Base-by-base conservation (phyloP, 1,140 invertebrate genomes). In the Matsumurasca onukii region DNA sequence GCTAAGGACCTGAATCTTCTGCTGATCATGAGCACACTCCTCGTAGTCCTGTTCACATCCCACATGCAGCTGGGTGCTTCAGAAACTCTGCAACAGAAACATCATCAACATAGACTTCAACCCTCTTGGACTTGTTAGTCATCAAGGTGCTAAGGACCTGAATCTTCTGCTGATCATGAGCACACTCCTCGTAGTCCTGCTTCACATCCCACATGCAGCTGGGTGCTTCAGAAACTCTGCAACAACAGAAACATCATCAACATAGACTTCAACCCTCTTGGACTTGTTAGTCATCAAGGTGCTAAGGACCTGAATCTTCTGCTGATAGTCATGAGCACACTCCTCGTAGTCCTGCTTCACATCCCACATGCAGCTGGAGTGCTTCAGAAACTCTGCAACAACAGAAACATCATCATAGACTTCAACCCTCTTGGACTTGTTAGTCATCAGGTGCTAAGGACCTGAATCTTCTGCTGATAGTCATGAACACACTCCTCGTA, bases 341-440 rank as follows among this genome's bases (percentile, higher is more conserved):
- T 82, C 76, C 75, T 91, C 88, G 69, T 89, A 89, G 69, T 90
- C 82, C 13, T 81, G 76, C 34, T 86, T 82, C 1, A 89, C 86
- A 65, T 83, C 84, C 70, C 87, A 85, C 73, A 90, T 87, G 74
- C 89, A 91, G 2, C 83, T 84, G 0, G 87, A 86, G 71, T 91
- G 88, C 64, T 81, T 84, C 20, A 91, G 75, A 74, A 89, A 91
- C 75, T 89, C 87, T 82, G n/a, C n/a, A n/a, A n/a, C n/a, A n/a
- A n/a, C n/a, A n/a, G n/a, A n/a, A n/a, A n/a, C n/a, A n/a, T n/a
- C n/a, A n/a, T n/a, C n/a, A n/a, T n/a, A n/a, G n/a, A n/a, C n/a
- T n/a, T n/a, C n/a, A n/a, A n/a, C n/a, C n/a, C n/a, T n/a, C n/a
- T n/a, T 51, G 5, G 49, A 20, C 17, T 51, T 22, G 15, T 72